These are phyloP conservation scores for Eurosta solidaginis DNA, from an alignment of 1,140 invertebrate species.

Conservation along the genomic window DNA sequence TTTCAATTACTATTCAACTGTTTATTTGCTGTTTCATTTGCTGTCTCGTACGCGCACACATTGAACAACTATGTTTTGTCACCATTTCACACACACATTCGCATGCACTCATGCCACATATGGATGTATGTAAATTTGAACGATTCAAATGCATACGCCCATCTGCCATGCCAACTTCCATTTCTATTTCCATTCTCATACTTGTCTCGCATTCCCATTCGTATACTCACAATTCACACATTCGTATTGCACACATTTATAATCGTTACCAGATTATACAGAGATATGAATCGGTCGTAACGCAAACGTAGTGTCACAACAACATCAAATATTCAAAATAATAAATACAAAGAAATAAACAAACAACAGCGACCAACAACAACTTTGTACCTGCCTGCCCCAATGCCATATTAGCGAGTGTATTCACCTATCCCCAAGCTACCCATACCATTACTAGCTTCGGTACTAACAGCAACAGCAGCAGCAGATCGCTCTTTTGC, in stretches of 20 bases:
- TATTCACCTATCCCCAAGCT: not conserved
- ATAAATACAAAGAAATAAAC: slow-evolving; percentile 1
- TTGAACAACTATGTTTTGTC: not conserved
- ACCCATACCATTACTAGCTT: not conserved
- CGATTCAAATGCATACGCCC: slow-evolving; percentile 17
- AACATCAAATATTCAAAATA: slow-evolving; percentile 13
- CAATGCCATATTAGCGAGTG: not conserved
- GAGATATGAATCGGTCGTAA: not conserved
- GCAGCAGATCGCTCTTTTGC: not conserved
- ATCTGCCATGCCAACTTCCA: slow-evolving; percentile 4
- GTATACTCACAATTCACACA: slow-evolving; percentile 12
- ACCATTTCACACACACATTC: not conserved
- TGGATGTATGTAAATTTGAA: too few relatives aligned
- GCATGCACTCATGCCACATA: not conserved
- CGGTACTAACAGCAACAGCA: not conserved
- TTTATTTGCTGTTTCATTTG: slow-evolving; percentile 10
- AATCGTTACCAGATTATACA: not conserved
- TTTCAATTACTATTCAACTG: slow-evolving; percentile 9
- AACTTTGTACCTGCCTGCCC: not conserved
- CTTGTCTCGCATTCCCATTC: slow-evolving; percentile 13
- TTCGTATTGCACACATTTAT: slow-evolving; percentile 2
- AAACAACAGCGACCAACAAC: not conserved
- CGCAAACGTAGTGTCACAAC: slow-evolving; percentile 18
- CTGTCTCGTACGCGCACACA: not conserved
- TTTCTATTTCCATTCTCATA: not conserved